phyloP scores from a whole-genome alignment of 2,888 invertebrate species.

The Agrotis puta region DNA sequence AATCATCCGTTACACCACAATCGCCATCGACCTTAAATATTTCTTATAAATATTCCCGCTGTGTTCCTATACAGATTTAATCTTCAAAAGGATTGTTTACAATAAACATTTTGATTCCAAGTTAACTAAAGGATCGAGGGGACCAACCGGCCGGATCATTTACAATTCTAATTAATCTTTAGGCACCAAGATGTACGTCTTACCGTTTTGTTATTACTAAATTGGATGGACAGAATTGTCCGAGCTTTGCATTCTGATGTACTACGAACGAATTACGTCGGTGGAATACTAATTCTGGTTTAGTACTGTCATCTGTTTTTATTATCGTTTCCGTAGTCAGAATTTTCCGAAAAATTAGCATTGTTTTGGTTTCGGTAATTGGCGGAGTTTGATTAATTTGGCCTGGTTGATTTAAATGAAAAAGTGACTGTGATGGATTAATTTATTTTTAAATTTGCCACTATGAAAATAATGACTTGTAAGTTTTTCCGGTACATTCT shows the following conservation, averaged over 20 bases:
- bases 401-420: constrained; percentile 3
- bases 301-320: constrained; percentile 70
- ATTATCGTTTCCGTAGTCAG: constrained; percentile 42
- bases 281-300: constrained; percentile 81
- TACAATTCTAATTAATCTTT: constrained; percentile 89
- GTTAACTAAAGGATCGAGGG: constrained; percentile 84
- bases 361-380: constrained; percentile 44
- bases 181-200: constrained; percentile 82
- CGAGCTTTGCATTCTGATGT: constrained; percentile 87
- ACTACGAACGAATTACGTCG: constrained; percentile 68
- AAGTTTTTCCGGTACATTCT: background rate
- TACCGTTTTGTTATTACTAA: constrained; percentile 79
- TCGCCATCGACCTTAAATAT: constrained; percentile 71
- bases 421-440: background rate
- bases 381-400: constrained; percentile 52
- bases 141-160: constrained; percentile 82
- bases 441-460: background rate
- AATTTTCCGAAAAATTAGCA: constrained; percentile 53
- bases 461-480: too few species aligned
- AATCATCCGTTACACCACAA: constrained; percentile 54
- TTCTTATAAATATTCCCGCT: constrained; percentile 85
- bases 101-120: constrained; percentile 88
- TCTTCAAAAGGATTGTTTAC: constrained; percentile 89
- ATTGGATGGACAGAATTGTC: constrained; percentile 80
- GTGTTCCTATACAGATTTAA: constrained; percentile 84